phyloP scores from a whole-genome alignment of 2,888 invertebrate species.

The Pterostichus niger region DNA sequence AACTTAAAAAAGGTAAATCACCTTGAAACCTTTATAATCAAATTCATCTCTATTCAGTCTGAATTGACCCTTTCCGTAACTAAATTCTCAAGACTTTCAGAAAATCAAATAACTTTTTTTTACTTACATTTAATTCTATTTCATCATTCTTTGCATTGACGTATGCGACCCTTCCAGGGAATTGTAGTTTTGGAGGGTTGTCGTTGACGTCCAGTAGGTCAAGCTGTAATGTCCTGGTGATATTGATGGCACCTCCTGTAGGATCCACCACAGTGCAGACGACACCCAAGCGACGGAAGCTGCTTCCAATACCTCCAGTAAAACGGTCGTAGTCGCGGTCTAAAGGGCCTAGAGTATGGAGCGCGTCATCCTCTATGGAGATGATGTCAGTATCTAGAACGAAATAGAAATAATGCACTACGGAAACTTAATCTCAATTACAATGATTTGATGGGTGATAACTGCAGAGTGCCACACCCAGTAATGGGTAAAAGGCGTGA shows the following conservation, averaged over 20 bases:
- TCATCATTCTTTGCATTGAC: not conserved
- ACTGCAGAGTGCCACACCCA: too few species aligned
- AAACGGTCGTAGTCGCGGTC: not conserved
- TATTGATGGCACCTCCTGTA: not conserved
- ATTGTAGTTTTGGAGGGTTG: not conserved
- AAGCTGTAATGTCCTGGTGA: not conserved
- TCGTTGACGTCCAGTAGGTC: constrained; percentile 7
- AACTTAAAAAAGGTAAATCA: not conserved
- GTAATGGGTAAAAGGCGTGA: too few species aligned
- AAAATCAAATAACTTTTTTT: not conserved
- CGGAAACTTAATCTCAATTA: too few species aligned
- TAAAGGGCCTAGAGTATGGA: not conserved
- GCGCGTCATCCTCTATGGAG: not conserved
- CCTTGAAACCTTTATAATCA: not conserved
- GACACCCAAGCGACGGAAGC: constrained; percentile 8
- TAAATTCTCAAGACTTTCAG: not conserved
- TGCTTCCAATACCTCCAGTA: not conserved
- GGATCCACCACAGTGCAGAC: constrained; percentile 7
- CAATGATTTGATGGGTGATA: too few species aligned
- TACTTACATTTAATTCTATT: constrained; percentile 12
- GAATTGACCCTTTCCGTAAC: not conserved
- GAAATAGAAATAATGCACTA: not conserved
- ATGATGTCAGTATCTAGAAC: not conserved
- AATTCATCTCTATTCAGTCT: not conserved
- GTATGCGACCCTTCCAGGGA: not conserved